A percentile compares a stretch with the other conserved stretches of the same genome.
phyloP scores from a whole-genome alignment of 2,888 invertebrate species.

The Lordiphosa andalusiaca region DNA sequence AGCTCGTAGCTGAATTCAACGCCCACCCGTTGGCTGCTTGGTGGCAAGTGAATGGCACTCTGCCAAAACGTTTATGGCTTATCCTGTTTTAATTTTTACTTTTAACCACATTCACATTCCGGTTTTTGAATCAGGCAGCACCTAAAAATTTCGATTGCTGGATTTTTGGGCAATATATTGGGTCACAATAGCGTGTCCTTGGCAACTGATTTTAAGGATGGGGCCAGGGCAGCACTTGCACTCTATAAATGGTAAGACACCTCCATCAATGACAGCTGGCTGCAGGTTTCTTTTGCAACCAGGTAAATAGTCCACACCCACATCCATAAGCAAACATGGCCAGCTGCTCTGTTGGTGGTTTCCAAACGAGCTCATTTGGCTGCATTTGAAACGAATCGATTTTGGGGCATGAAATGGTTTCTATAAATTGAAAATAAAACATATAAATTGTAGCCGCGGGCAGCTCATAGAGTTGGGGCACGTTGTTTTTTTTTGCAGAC shows the following conservation, averaged over 20 bases:
- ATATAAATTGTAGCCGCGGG: slow-evolving; percentile 32
- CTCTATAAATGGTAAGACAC: background rate
- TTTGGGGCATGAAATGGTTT: slow-evolving; percentile 33
- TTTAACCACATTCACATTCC: slow-evolving; percentile 11
- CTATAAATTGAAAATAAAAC: slow-evolving; percentile 37
- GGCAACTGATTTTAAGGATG: background rate
- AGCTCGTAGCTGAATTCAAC: slow-evolving; percentile 36
- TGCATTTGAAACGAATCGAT: slow-evolving; percentile 37
- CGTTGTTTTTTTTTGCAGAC: slow-evolving; percentile 20
- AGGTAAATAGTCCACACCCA: slow-evolving; percentile 24
- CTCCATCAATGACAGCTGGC: slow-evolving; percentile 4
- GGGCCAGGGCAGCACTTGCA: too few species aligned
- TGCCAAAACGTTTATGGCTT: background rate
- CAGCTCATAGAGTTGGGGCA: slow-evolving; percentile 18
- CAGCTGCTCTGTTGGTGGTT: slow-evolving; percentile 14
- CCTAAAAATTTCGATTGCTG: slow-evolving; percentile 2
- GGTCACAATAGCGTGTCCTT: background rate
- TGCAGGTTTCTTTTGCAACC: slow-evolving; percentile 9
- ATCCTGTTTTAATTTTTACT: background rate
- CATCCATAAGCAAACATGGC: slow-evolving; percentile 31
- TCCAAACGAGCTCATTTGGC: slow-evolving; percentile 16
- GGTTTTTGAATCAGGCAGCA: slow-evolving; percentile 3
- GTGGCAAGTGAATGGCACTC: slow-evolving; percentile 37
- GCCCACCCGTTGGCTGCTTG: slow-evolving; percentile 37
- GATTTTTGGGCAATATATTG: background rate